Evolutionary conservation across 2,888 invertebrate species (phyloP).

Genomic region (Dryomyza anilis): DNA sequence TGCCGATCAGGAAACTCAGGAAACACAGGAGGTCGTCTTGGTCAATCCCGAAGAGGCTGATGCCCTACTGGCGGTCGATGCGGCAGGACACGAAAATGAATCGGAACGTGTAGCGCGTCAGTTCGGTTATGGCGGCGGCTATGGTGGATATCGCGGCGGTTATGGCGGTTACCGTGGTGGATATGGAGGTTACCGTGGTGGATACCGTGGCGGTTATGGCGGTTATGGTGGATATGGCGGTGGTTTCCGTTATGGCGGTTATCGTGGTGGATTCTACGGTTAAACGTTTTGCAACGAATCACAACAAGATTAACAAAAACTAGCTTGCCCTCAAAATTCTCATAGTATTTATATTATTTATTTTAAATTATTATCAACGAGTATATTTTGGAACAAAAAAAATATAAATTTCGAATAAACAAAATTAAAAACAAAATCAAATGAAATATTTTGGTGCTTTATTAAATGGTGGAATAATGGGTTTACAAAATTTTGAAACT

Average conservation of each 20-base stretch:
- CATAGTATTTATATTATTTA: neutral
- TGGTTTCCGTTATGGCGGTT: conserved; percentile 19
- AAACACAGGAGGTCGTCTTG: no score
- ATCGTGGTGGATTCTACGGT: conserved; percentile 31
- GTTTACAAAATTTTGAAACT: no score
- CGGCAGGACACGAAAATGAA: conserved; percentile 43
- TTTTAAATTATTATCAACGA: neutral
- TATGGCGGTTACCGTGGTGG: conserved; percentile 24
- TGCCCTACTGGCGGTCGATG: conserved; percentile 36
- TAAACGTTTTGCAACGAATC: conserved; percentile 10
- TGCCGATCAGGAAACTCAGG: conserved; percentile 14
- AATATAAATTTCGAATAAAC: neutral
- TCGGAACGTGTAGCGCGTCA: conserved; percentile 41
- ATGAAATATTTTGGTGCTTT: no score
- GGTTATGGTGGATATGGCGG: conserved; percentile 18
- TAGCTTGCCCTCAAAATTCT: neutral
- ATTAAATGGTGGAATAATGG: no score
- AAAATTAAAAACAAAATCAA: neutral
- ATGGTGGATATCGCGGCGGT: conserved; percentile 14
- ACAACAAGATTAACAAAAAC: neutral
- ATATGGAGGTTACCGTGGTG: conserved; percentile 2
- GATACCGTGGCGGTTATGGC: conserved; percentile 21
- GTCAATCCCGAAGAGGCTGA: no score
- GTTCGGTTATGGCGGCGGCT: conserved; percentile 18
- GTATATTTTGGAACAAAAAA: neutral